Evolutionary conservation across 2,113 vertebrate species (phyloP).

Genomic region (Empidonax alnorum): DNA sequence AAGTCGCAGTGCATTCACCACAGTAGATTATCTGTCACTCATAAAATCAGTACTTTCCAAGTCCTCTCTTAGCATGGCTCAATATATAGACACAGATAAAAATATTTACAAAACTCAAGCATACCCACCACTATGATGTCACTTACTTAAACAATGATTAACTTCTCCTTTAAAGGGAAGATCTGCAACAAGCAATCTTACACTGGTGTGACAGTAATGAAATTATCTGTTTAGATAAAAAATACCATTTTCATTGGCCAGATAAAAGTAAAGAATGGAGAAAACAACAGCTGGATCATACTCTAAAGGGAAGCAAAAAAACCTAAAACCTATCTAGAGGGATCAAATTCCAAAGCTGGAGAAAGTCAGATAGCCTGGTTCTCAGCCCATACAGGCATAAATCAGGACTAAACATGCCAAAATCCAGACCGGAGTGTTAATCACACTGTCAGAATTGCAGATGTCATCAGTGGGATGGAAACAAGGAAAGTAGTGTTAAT

Average conservation of each 20-base stretch:
- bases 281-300: slow-evolving; percentile 1
- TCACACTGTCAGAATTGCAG: not conserved
- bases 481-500: not conserved
- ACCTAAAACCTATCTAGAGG: not conserved
- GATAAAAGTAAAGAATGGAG: not conserved
- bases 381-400: not conserved
- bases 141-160: not conserved
- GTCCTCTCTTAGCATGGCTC: not conserved
- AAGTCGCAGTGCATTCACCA: not conserved
- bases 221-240: not conserved
- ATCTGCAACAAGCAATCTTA: not conserved
- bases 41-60: not conserved
- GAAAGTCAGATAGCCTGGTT: not conserved
- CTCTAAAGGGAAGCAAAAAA: not conserved
- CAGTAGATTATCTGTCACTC: slow-evolving; percentile 36
- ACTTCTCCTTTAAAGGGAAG: not conserved
- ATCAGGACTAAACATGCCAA: not conserved
- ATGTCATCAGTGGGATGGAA: not conserved
- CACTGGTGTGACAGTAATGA: not conserved
- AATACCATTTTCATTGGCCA: not conserved
- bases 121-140: not conserved
- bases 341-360: not conserved
- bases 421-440: not conserved
- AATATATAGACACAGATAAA: not conserved
- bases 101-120: slow-evolving; percentile 37